Conservation (phyloP, 2,888 invertebrate genomes). For the Eristalinus aeneus region DNA sequence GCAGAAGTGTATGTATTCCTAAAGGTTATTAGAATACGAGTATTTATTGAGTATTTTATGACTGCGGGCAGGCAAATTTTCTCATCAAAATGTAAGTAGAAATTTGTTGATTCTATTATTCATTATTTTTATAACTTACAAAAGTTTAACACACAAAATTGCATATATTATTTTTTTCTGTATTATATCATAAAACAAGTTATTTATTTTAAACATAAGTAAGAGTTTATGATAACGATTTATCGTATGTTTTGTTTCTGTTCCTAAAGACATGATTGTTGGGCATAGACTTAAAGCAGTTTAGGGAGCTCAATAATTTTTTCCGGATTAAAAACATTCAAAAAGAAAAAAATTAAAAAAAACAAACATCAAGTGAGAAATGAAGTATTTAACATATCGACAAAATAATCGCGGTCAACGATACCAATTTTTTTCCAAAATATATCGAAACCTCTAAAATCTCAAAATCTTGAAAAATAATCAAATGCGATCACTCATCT, state of each 20-base stretch:
- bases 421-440: too few species aligned
- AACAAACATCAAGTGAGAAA: too few species aligned
- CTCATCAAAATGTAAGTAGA: slow-evolving; percentile 61
- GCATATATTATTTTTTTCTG: neutral
- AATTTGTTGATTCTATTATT: slow-evolving; percentile 20
- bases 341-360: too few species aligned
- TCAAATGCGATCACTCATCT: too few species aligned
- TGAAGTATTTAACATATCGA: too few species aligned
- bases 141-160: slow-evolving; percentile 21
- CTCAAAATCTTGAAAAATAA: too few species aligned
- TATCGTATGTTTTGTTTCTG: neutral
- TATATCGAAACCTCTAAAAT: too few species aligned
- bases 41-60: slow-evolving; percentile 24
- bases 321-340: too few species aligned
- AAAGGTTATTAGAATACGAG: slow-evolving; percentile 24
- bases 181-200: slow-evolving; percentile 5
- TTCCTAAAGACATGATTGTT: too few species aligned
- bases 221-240: neutral
- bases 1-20: slow-evolving; percentile 14
- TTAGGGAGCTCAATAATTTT: neutral
- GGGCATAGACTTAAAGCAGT: neutral
- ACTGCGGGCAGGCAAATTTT: slow-evolving; percentile 11
- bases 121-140: slow-evolving; percentile 2
- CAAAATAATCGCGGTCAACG: too few species aligned
- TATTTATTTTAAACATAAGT: neutral